Percentiles rank a stretch among this genome's conserved stretches.
Conservation (phyloP, 2,113 vertebrate genomes). For the Siphamia tubifer region DNA sequence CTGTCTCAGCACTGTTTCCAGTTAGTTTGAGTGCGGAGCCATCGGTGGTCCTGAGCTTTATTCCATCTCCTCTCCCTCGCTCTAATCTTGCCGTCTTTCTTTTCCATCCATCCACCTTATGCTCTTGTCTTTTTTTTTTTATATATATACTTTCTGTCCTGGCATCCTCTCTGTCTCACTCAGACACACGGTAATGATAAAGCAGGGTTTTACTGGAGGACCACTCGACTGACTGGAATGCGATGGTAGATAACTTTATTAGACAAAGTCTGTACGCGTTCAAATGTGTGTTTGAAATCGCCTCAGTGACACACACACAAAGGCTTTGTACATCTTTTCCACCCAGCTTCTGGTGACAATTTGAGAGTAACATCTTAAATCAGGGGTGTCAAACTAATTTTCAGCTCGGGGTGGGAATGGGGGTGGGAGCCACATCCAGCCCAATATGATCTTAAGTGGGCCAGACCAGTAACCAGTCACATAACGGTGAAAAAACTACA, state of each 20-base stretch:
- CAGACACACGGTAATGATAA: constrained; percentile 2
- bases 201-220: constrained; percentile 15
- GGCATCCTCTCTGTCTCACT: neutral
- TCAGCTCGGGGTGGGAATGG: too few relatives aligned
- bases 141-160: neutral
- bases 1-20: neutral
- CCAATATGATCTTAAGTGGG: too few relatives aligned
- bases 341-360: neutral
- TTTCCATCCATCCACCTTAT: neutral
- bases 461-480: too few relatives aligned
- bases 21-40: neutral
- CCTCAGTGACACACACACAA: neutral
- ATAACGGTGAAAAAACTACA: too few relatives aligned
- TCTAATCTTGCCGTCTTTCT: neutral
- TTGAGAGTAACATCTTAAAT: neutral
- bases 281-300: neutral
- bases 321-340: neutral
- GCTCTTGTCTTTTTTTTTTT: too few relatives aligned
- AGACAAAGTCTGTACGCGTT: neutral
- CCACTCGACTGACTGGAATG: constrained; percentile 19
- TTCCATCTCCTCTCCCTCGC: neutral
- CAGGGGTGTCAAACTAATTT: too few relatives aligned
- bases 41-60: constrained; percentile 2
- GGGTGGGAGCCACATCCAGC: too few relatives aligned
- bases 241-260: constrained; percentile 19